Evolutionary conservation across 2,888 invertebrate species (phyloP).

Genomic region (Caenorhabditis wallacei): DNA sequence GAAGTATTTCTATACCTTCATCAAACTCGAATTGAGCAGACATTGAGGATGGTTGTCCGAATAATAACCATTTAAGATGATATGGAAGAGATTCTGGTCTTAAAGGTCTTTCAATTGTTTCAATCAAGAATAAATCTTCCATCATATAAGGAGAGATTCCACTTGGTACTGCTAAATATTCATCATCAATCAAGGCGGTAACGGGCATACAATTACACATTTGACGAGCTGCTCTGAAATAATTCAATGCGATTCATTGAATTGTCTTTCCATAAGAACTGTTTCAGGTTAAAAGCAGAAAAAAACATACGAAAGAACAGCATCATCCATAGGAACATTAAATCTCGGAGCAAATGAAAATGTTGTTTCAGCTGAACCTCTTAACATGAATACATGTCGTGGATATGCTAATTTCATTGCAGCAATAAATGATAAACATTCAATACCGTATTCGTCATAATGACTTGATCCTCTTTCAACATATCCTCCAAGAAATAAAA

Average conservation of each 20-base stretch:
- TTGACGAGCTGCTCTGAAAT: constrained; percentile 40
- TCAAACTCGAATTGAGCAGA: constrained; percentile 22
- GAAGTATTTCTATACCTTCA: not conserved
- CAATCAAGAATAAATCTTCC: constrained; percentile 7
- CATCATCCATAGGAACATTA: constrained; percentile 5
- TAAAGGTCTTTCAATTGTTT: constrained; percentile 18
- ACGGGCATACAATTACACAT: constrained; percentile 42
- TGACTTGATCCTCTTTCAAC: not conserved
- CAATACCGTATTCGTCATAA: constrained; percentile 23
- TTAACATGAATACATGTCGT: constrained; percentile 41
- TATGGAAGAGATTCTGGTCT: constrained; percentile 12
- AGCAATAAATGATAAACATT: constrained; percentile 35
- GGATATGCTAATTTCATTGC: constrained; percentile 51
- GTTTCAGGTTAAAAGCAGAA: too few species aligned
- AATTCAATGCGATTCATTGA: not conserved
- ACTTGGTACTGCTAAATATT: constrained; percentile 34
- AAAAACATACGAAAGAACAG: constrained; percentile 26
- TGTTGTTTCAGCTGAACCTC: constrained; percentile 31
- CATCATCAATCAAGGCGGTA: not conserved
- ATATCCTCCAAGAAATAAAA: constrained; percentile 44
- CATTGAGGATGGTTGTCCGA: constrained; percentile 35
- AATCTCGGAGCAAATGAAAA: constrained; percentile 35
- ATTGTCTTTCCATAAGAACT: too few species aligned
- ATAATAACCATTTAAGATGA: constrained; percentile 8
- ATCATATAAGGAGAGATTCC: constrained; percentile 34